Conservation (phyloP, 2,797 vertebrate genomes). For the Aeoliscus strigatus region DNA sequence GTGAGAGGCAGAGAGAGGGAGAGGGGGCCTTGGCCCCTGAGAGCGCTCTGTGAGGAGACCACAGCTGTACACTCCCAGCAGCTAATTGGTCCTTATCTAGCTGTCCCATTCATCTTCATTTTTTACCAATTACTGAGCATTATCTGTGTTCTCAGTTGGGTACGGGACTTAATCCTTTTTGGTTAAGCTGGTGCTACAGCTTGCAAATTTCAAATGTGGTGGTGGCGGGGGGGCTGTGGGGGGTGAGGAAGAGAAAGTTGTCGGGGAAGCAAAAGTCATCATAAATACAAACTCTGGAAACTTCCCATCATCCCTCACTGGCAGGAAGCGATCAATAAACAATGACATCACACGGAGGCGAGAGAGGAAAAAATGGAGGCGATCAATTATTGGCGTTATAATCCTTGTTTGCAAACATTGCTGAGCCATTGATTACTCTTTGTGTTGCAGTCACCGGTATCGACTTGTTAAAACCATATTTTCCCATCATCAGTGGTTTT, state of each 20-base stretch:
- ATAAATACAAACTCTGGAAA: constrained; percentile 84
- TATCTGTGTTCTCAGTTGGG: constrained; percentile 99
- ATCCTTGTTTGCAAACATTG: constrained; percentile 80
- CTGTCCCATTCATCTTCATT: constrained; percentile 99
- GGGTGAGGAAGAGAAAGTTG: constrained; percentile 23
- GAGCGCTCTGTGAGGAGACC: constrained; percentile 97
- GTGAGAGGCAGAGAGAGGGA: constrained; percentile 61
- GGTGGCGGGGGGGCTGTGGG: constrained; percentile 68
- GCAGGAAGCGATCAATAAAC: constrained; percentile 65
- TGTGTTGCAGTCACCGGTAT: constrained; percentile 75
- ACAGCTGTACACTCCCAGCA: constrained; percentile 99
- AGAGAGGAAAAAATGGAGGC: constrained; percentile 47
- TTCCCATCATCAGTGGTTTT: constrained; percentile 74
- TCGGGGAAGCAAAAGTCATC: constrained; percentile 77
- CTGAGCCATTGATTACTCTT: constrained; percentile 75
- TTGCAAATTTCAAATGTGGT: constrained; percentile 94
- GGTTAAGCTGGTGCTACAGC: constrained; percentile 99
- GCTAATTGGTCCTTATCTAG: constrained; percentile 99
- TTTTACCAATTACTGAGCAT: constrained; percentile 99
- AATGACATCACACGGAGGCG: constrained; percentile 70
- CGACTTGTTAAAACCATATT: constrained; percentile 81
- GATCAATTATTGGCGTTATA: constrained; percentile 80
- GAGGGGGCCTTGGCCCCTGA: constrained; percentile 94
- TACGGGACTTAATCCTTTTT: constrained; percentile 99
- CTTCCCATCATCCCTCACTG: constrained; percentile 70